Evolutionary conservation across 2,113 vertebrate genomes (phyloP).

Genomic region (Tychaedon coryphoeus): DNA sequence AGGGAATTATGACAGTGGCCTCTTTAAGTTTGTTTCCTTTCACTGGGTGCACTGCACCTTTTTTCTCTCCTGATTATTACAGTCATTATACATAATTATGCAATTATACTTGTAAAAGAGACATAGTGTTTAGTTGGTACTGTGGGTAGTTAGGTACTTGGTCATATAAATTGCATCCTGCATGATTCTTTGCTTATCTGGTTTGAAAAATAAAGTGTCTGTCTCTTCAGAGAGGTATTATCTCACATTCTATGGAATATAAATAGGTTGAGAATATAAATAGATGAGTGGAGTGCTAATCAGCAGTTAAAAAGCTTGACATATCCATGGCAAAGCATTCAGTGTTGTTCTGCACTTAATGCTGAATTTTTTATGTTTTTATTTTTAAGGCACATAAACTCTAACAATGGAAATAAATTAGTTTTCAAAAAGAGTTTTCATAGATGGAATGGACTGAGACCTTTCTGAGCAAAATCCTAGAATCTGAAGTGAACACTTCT

Average conservation of each 20-base stretch:
- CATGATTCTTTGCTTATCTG: background rate
- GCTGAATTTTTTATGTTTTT: background rate
- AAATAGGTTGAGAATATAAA: slow-evolving; percentile 16
- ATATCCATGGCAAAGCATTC: background rate
- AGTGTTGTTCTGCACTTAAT: background rate
- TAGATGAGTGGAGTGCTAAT: background rate
- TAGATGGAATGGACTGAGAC: background rate
- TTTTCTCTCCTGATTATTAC: background rate
- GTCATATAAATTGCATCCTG: background rate
- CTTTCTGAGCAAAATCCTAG: background rate
- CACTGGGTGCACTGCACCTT: background rate
- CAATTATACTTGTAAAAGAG: slow-evolving; percentile 27
- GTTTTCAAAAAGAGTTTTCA: background rate
- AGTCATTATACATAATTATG: slow-evolving; percentile 36
- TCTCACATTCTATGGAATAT: background rate
- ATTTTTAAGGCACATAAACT: background rate
- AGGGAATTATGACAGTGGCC: background rate
- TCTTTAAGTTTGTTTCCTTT: slow-evolving; percentile 33
- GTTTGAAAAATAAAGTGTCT: background rate
- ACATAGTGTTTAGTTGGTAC: background rate
- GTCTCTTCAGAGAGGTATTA: background rate
- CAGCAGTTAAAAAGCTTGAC: slow-evolving; percentile 10
- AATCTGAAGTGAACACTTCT: background rate
- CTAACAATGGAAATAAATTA: background rate
- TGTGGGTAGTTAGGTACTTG: background rate